Base-by-base conservation (phyloP, 2,113 vertebrate genomes). In the Sorex araneus region DNA sequence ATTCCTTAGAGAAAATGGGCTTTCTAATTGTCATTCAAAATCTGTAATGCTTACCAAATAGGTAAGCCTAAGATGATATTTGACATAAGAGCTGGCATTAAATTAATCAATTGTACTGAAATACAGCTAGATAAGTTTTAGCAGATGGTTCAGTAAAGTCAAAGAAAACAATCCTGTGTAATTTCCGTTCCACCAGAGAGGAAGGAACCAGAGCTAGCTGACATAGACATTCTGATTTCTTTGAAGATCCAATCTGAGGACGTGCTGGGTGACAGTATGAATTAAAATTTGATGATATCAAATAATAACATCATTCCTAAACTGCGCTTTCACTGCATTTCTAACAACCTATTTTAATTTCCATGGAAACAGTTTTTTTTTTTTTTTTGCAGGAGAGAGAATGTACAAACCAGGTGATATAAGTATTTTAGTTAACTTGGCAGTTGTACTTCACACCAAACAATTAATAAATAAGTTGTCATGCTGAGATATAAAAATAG, bases 311-410 rank as follows among this genome's bases (percentile, higher is more conserved):
- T 70, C 69, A 87, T 75, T 34, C n/a, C n/a, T 4, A 32, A 69
- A 36, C 12, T 19, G 8, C 60, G 18, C 25, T 81, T 40, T 66
- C n/a, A 83, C 25, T 86, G 40, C 30, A 66, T 87, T 90, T 91
- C 74, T 92, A 90, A n/a, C 28, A 87, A 60, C 36, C 15, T 21
- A 83, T 84, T 92, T 95, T 50, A 86, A 87, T 92, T 91, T 89
- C 80, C 79, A 69, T 30, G n/a, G 75, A 81, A 95, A 87, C 23
- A 27, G 19, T 60, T 60, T 60, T 60, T 60, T 60, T 60, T 60
- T 60, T 60, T 47, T 69, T 84, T 84, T 73, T 67, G 47, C 8
- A 47, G 30, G 36, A 12, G 12, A 63, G 8, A 69, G 3, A 78
- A 80, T 50, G n/a, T 79, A 16, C 28, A 77, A 75, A 82, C 13